Evolutionary conservation across 2,888 invertebrate species (phyloP), one percentile per base, ranked within the genome.

Genomic region (Theristus sp.): DNA sequence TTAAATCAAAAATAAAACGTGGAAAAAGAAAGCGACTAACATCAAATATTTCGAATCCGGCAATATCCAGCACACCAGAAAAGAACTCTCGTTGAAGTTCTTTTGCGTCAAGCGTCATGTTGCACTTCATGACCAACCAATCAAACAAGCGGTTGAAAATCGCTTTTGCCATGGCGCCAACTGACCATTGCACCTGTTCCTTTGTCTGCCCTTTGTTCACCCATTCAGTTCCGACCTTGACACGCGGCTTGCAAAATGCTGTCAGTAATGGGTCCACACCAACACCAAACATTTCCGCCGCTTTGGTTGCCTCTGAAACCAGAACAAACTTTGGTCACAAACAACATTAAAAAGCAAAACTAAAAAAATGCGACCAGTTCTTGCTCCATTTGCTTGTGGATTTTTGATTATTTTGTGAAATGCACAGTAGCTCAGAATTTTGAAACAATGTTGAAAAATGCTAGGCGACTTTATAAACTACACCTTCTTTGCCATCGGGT

Each of bases 61-160:
- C 94, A 82, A 96, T 96, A 89, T 96, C 94, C 84, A 96, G 84
- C 79, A 96, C 94, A 88, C 94, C 64, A 79, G 94, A 94, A 83
- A 94, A 96, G 70, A 74, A 75, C 67, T 68, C 74, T 66, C 75
- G 74, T 62, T 74, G 67, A 67, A 75, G 74, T 59, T 69, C 69
- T 64, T 75, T 75, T 62, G 74, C 75, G 65, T 76, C 75, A 64
- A 78, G 69, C 38, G 78, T 73, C 62, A 71, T 69, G 68, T 78
- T 78, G 61, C 78, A 72, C 66, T 76, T 76, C 67, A 75, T 74
- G 57, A 78, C 76, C 61, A 78, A 73, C 77, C 77, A 78, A 60
- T 76, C 73, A 72, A 78, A 78, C 65, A 78, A 67, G 57, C 78
- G 72, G 2, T 76, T 75, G 69, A 78, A 78, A 56, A 78, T 66